Conservation (phyloP, 2,888 invertebrate species). For the Ariolimax columbianus region DNA sequence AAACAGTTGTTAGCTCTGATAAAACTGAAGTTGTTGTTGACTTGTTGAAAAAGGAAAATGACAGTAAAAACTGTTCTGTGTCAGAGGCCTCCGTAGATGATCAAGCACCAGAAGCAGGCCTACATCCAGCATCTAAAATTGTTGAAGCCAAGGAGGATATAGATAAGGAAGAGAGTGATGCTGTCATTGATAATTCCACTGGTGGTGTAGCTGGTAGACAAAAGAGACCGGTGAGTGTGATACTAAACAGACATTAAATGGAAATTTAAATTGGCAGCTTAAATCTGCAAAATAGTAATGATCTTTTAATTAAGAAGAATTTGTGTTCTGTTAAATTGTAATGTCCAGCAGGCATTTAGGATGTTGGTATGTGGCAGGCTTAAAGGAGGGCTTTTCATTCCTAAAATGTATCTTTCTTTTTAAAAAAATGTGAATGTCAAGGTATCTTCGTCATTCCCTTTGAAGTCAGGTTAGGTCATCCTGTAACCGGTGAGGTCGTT, state of each 20-base stretch:
- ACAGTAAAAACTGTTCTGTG: background rate
- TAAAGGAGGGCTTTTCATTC: too few relatives aligned
- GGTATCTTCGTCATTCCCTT: too few relatives aligned
- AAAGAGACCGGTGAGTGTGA: conserved; percentile 23
- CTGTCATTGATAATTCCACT: background rate
- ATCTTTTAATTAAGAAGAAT: too few relatives aligned
- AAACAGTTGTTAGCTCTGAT: background rate
- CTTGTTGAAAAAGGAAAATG: background rate
- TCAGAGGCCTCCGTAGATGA: background rate
- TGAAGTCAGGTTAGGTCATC: too few relatives aligned
- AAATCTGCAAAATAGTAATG: too few relatives aligned
- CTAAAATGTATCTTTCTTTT: too few relatives aligned
- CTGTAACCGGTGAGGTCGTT: too few relatives aligned
- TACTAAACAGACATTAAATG: background rate
- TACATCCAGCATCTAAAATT: background rate
- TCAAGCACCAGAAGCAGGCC: background rate
- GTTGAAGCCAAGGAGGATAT: conserved; percentile 1
- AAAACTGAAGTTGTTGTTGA: background rate
- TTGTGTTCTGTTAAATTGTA: too few relatives aligned
- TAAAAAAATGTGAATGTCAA: too few relatives aligned
- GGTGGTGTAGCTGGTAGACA: background rate
- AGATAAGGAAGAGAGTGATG: conserved; percentile 27
- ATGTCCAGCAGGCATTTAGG: too few relatives aligned
- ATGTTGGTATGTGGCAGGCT: too few relatives aligned
- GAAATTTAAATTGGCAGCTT: too few relatives aligned